These are phyloP conservation scores for Podarcis siculus DNA, from an alignment of 2,797 vertebrate species.

Conservation along the genomic window DNA sequence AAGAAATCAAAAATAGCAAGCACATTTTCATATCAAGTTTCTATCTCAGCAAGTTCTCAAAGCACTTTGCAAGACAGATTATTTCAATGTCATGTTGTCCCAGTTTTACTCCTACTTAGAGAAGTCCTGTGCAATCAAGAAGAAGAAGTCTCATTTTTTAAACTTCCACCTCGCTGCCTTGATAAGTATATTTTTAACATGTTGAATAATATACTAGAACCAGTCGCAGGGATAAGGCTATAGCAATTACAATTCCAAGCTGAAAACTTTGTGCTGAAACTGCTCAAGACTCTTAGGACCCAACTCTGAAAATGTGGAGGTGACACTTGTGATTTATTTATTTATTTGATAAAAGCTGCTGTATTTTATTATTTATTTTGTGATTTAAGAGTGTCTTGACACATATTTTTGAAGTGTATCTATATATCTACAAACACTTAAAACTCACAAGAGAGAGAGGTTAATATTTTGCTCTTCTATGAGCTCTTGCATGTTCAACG, in stretches of 20 bases:
- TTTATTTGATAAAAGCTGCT: not conserved
- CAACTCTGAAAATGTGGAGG: not conserved
- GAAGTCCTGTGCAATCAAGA: conserved; percentile 1
- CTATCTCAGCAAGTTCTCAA: conserved; percentile 34
- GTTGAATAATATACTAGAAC: conserved; percentile 11
- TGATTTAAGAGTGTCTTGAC: not conserved
- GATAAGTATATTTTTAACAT: conserved; percentile 21
- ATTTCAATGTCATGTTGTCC: conserved; percentile 6
- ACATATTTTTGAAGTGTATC: not conserved
- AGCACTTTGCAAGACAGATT: conserved; percentile 1
- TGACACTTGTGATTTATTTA: not conserved
- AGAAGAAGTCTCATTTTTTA: conserved; percentile 27
- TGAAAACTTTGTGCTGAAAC: not conserved
- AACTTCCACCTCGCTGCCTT: conserved; percentile 26
- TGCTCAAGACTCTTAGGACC: not conserved
- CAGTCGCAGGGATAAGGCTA: not conserved
- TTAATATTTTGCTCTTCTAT: not conserved
- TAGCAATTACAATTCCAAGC: not conserved
- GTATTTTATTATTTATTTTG: not conserved
- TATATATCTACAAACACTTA: not conserved
- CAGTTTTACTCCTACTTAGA: conserved; percentile 14
- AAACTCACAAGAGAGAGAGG: not conserved
- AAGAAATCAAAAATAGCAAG: not conserved
- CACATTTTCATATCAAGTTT: not conserved
- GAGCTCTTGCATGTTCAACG: not conserved